Base-by-base conservation (phyloP, 2,888 invertebrate species). In the Nomada hirtipes region DNA sequence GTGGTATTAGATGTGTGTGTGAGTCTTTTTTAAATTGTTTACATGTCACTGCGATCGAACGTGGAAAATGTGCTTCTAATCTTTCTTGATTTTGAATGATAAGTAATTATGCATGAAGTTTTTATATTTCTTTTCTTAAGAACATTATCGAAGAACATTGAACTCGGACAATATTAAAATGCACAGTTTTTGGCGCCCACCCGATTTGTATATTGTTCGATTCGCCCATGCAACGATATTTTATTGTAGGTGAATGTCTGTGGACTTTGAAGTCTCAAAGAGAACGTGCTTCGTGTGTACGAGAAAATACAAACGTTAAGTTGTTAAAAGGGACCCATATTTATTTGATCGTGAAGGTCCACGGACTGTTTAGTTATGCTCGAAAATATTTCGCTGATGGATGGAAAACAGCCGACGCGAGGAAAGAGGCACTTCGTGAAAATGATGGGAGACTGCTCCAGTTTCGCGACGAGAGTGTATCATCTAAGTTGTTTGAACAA, bases 391-490 rank as follows among this genome's bases (percentile, higher is more conserved):
- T 79, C 65, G 78, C 63, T 74, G 63, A 52, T 50, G 55, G 72
- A 68, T 76, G 68, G 52, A 63, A 78, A 73, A 26, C 73, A 29
- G 50, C 53, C 11, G 44, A 70, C 52, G 76, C 61, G 67, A 63
- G 13, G 76, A 82, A 53, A 79, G 82, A 84, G 71, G 65, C 76
- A 80, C 74, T 84, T 72, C n/a, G 52, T 47, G 50, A 23, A 57
- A 79, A 69, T 57, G 57, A 69, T 67, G 50, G 29, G n/a, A 29
- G 42, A 42, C 23, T 61, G 53, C 44, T 53, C 59, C 61, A 76
- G 61, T 61, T 77, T 67, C 60, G 29, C 23, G 20, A 53, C 3
- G 3, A 10, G 13, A 18, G 18, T 59, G 64, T 59, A 60, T 23
- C 68, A 36, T 29, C 52, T 42, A 18, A 36, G 36, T 36, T 29